These are phyloP conservation scores for Melanotaenia pygmaea DNA, from an alignment of 2,797 vertebrate genomes.

Conservation along the genomic window DNA sequence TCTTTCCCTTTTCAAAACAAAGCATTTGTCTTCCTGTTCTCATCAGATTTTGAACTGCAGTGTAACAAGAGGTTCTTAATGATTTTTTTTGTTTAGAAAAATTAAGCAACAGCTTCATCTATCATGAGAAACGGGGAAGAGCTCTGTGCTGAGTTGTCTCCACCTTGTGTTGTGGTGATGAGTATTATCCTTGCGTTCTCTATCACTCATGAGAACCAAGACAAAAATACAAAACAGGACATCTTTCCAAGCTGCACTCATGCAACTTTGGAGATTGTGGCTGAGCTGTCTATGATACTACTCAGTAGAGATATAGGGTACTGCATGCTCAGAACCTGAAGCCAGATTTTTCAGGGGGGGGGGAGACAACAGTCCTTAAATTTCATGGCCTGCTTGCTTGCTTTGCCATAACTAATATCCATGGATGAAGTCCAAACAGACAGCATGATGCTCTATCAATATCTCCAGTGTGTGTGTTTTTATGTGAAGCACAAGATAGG, in stretches of 20 bases:
- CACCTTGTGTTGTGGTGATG: neutral
- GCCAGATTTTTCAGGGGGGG: too few relatives aligned
- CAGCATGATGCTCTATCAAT: conserved; percentile 1
- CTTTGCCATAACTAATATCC: conserved; percentile 2
- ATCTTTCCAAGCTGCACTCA: neutral
- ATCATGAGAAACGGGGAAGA: neutral
- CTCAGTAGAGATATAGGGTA: neutral
- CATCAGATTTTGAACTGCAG: neutral
- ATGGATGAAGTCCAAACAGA: conserved; percentile 12
- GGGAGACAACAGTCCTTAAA: neutral
- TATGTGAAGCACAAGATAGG: conserved; percentile 12
- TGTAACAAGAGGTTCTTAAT: neutral
- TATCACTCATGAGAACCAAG: neutral
- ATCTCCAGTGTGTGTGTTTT: conserved; percentile 15
- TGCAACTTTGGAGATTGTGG: neutral
- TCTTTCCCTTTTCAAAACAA: neutral
- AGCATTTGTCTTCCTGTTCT: neutral
- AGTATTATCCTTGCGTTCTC: neutral
- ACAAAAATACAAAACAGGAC: neutral
- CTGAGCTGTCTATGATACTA: neutral
- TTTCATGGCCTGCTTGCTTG: neutral
- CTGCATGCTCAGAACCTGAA: neutral
- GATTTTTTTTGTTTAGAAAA: neutral
- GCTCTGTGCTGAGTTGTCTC: neutral
- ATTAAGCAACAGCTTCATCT: neutral